These are phyloP conservation scores for Phataginus tricuspis DNA, from an alignment of 2,797 vertebrate species.

Conservation along the genomic window DNA sequence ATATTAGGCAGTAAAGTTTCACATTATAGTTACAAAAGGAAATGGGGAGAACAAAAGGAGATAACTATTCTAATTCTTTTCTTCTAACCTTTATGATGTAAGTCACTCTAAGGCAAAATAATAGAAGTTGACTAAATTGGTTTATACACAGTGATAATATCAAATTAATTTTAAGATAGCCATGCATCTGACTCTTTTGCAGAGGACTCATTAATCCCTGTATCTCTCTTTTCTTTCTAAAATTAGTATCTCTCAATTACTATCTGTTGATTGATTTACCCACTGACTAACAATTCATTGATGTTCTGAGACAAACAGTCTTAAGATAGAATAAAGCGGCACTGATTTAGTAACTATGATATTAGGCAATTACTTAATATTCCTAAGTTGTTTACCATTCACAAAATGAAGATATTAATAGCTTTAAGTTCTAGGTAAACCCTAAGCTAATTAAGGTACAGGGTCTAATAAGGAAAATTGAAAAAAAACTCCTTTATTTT, in stretches of 20 bases:
- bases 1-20: neutral
- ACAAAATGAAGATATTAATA: neutral
- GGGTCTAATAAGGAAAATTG: neutral
- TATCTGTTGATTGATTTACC: neutral
- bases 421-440: neutral
- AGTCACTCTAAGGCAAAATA: neutral
- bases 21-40: neutral
- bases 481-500: neutral
- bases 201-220: neutral
- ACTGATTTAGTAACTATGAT: neutral
- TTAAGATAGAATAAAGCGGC: neutral
- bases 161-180: neutral
- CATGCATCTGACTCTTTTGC: neutral
- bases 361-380: neutral
- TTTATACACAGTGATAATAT: neutral
- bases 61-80: neutral
- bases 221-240: neutral
- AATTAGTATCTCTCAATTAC: neutral
- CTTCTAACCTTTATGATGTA: neutral
- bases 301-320: neutral
- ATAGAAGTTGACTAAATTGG: neutral
- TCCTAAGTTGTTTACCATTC: neutral
- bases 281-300: neutral
- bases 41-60: fast-evolving
- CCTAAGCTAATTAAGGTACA: neutral